These are phyloP conservation scores for human (Homo sapiens) DNA, from an alignment of 2,113 vertebrate species.

Conservation along the genomic window DNA sequence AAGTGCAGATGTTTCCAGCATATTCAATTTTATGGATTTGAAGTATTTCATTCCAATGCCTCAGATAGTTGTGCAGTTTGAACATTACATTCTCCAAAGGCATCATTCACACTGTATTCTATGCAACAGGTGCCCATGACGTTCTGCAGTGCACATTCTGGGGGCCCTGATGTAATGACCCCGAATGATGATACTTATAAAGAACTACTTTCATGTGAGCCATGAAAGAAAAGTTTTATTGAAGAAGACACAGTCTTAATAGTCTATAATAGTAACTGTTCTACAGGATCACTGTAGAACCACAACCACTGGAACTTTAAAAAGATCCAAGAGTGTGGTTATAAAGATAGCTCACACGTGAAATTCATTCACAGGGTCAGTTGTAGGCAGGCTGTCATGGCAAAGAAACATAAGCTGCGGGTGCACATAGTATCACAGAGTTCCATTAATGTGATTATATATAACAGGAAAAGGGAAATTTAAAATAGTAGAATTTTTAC, in stretches of 20 bases:
- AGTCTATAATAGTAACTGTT: not conserved
- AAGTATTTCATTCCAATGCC: not conserved
- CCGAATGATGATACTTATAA: too few relatives aligned
- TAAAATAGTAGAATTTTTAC: not conserved
- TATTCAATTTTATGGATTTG: not conserved
- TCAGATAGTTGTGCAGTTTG: not conserved
- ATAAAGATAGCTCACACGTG: not conserved
- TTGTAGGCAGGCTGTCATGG: too few relatives aligned
- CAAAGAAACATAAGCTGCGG: not conserved
- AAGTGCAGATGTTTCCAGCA: not conserved
- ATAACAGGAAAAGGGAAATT: not conserved
- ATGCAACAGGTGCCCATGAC: not conserved
- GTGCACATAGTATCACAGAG: rapidly evolving
- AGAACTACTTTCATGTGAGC: not conserved
- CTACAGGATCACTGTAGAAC: not conserved
- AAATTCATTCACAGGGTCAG: not conserved
- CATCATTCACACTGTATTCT: rapidly evolving
- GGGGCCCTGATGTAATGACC: not conserved
- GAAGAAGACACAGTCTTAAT: not conserved
- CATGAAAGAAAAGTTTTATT: not conserved
- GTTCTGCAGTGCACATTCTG: not conserved
- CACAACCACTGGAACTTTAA: not conserved
- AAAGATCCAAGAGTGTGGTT: not conserved
- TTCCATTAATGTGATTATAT: not conserved
- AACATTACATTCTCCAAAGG: not conserved